Evolutionary conservation across 2,797 vertebrate genomes (phyloP).

Genomic region (Hirundo rustica): DNA sequence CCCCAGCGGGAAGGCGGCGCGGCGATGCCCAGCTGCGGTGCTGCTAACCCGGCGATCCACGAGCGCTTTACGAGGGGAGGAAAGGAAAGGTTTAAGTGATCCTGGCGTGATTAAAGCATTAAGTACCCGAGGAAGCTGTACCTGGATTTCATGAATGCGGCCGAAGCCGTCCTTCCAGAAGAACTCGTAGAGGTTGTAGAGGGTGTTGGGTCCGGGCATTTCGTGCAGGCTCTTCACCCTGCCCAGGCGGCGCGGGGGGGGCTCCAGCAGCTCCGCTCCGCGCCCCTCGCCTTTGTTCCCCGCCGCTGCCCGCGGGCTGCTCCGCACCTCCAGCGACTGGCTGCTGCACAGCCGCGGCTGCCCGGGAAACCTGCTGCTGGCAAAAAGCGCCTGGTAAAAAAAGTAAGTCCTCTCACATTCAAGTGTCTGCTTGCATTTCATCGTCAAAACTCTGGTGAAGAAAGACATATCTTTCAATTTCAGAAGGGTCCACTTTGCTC

Average conservation of each 20-base stretch:
- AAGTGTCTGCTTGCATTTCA: slow-evolving; percentile 47
- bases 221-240: slow-evolving; percentile 80
- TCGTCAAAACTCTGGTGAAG: slow-evolving; percentile 57
- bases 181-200: slow-evolving; percentile 87
- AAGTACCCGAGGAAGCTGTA: slow-evolving; percentile 29
- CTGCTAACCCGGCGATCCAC: background rate
- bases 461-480: slow-evolving; percentile 74
- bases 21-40: background rate
- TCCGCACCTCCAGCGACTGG: slow-evolving; percentile 60
- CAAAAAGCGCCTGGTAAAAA: background rate
- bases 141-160: slow-evolving; percentile 93
- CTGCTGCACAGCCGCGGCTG: slow-evolving; percentile 49
- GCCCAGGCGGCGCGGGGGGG: background rate
- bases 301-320: background rate
- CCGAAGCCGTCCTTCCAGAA: slow-evolving; percentile 90
- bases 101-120: background rate
- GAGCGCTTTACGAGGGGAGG: background rate
- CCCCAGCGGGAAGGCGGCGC: background rate
- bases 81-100: background rate
- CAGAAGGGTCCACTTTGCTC: background rate
- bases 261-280: background rate
- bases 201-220: slow-evolving; percentile 89
- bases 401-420: slow-evolving; percentile 13
- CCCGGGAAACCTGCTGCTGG: slow-evolving; percentile 59
- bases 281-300: slow-evolving; percentile 47